Evolutionary conservation across 2,113 vertebrate species (phyloP).

Genomic region (Sorex araneus): DNA sequence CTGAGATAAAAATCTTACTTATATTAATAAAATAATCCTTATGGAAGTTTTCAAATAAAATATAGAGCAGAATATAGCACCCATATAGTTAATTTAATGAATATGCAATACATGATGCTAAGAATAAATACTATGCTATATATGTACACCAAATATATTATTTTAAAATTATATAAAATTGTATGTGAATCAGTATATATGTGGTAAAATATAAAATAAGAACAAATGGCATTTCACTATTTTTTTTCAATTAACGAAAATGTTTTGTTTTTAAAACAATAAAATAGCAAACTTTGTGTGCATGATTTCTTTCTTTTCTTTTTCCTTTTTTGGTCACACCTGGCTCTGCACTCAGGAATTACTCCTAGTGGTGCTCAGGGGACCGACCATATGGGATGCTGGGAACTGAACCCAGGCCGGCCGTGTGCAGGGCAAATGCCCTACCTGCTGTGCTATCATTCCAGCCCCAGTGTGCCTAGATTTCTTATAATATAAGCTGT

Average conservation of each 20-base stretch:
- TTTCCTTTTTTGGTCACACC: no score
- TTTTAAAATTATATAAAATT: background rate
- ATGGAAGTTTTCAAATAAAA: constrained; percentile 48
- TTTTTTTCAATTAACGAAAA: constrained; percentile 13
- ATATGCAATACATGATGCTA: background rate
- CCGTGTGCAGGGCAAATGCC: no score
- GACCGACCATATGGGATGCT: no score
- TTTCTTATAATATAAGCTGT: background rate
- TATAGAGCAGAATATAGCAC: background rate
- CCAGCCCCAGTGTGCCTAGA: background rate
- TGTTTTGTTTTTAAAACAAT: constrained; percentile 25
- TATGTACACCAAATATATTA: background rate
- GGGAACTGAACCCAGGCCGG: no score
- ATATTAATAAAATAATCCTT: constrained; percentile 7
- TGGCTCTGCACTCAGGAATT: no score
- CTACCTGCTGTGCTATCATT: no score
- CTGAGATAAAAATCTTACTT: constrained; percentile 16
- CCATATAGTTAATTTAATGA: background rate
- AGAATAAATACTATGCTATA: background rate
- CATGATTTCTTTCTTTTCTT: background rate
- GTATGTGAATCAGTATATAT: background rate
- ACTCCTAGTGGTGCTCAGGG: no score
- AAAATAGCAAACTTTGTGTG: constrained; percentile 21
- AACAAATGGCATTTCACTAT: background rate
- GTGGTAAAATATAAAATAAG: background rate